Base-by-base conservation (phyloP, 2,888 invertebrate species). In the Spilarctia lutea region DNA sequence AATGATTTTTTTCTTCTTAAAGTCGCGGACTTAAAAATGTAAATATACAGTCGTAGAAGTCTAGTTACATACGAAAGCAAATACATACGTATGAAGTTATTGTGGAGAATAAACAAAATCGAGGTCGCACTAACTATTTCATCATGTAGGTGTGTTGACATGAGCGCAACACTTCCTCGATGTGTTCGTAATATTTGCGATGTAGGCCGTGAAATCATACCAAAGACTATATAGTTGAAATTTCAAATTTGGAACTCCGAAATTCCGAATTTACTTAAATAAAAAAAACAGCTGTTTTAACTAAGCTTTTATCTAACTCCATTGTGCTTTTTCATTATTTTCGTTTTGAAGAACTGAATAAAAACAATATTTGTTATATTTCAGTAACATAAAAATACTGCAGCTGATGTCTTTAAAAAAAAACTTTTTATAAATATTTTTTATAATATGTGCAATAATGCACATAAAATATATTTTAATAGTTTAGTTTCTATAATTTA, bases 61-160 rank as follows among this genome's bases (percentile, higher is more conserved):
- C 75, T 71, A 35, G 74, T 76, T 66, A 75, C 68, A 75, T 72
- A 71, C 20, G 24, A 68, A 75, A 75, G 67, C 48, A 80, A 76
- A 79, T 74, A 81, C 76, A 56, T 70, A 73, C 80, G 79, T 79
- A 79, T 78, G 68, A 79, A 82, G 79, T 84, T 85, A 85, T 80
- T 80, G 81, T 81, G 74, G 67, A 73, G 75, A 80, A 79, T 79
- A 85, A 83, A 89, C 84, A 87, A 33, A 70, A 85, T 85, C 87
- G 90, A 90, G 89, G 88, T 77, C 87, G 86, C 84, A 91, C 91
- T 93, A 92, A 93, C 88, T 88, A 88, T 87, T 87, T 83, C 83
- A 88, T 90, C 91, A 88, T 88, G 89, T 79, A 86, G 83, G 74
- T 74, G 68, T 87, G 86, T 89, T 90, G 87, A 87, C 86, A 86